phyloP scores from a whole-genome alignment of 1,140 invertebrate genomes.

The Dinoponera quadriceps region DNA sequence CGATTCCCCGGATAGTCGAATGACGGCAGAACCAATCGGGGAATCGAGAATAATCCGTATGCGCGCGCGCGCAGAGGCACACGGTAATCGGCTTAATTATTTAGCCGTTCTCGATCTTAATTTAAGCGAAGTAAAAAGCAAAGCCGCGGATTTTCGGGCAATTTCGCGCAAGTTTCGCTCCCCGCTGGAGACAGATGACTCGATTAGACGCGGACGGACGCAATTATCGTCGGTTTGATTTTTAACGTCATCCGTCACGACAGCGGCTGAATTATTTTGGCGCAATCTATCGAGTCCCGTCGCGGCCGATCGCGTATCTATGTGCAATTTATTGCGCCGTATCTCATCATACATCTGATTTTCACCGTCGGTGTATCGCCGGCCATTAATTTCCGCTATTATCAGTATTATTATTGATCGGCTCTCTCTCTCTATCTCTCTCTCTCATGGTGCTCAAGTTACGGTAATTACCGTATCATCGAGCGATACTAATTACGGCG shows the following conservation, averaged over 20 bases:
- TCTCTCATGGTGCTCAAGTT: conserved; percentile 55
- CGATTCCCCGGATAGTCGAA: neutral
- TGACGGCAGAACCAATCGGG: neutral
- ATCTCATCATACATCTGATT: conserved; percentile 47
- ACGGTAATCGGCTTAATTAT: conserved; percentile 46
- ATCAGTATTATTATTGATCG: conserved; percentile 56
- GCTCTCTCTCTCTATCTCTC: no score
- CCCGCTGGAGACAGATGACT: neutral
- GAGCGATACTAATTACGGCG: conserved; percentile 50
- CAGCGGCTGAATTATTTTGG: conserved; percentile 27
- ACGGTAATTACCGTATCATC: conserved; percentile 52
- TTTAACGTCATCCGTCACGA: conserved; percentile 6
- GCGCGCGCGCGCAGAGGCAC: neutral
- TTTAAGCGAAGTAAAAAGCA: conserved; percentile 10
- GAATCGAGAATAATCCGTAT: conserved; percentile 18
- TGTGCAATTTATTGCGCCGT: conserved; percentile 37
- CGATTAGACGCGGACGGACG: neutral
- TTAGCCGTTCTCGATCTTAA: conserved; percentile 26
- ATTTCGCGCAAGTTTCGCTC: no score
- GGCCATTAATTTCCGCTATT: conserved; percentile 50
- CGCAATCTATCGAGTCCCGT: conserved; percentile 2
- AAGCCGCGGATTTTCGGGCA: neutral
- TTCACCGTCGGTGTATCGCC: conserved; percentile 44
- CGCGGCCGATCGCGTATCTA: conserved; percentile 13
- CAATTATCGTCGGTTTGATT: conserved; percentile 10